Evolutionary conservation across 2,113 vertebrate species (phyloP), one percentile per base, ranked within the genome.

Genomic region (Condylura cristata): DNA sequence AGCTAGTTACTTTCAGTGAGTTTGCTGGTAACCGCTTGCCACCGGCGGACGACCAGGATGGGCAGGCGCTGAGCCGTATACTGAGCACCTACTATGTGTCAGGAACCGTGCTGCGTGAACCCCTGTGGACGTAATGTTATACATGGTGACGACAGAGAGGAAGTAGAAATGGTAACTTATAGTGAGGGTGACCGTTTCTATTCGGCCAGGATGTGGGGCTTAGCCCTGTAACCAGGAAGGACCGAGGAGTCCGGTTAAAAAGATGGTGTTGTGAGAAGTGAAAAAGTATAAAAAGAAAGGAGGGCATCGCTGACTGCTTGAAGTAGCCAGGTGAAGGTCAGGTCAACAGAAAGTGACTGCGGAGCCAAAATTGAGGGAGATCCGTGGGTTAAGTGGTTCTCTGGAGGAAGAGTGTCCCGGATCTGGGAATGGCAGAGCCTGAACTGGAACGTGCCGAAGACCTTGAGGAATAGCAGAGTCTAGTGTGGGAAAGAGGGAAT

Each of bases 121-220:
- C 37, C 41, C 61, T 32, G 46, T 78, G 61, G 48, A 53, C 72
- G 28, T 44, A 34, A n/a, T 32, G 72, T 85, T 41, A 10, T 71
- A 8, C 28, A 20, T 28, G 28, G 6, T n/a, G 81, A 82, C 6
- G 63, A 71, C 46, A 93, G 41, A 74, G 16, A 65, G 66, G 71
- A 93, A 86, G 34, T 71, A 78, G 79, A 93, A 75, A 56, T 44
- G 34, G 41, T 60, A 63, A n/a, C 58, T 92, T 75, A 44, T n/a
- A 10, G 17, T 81, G 58, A 74, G 17, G 16, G 34, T 80, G 58
- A 65, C 26, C 41, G 41, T 0, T 4, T 24, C 53, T 56, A 5
- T 56, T 56, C 6, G 53, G 20, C 53, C 32, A 10, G n/a, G 56
- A 86, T 46, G 12, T 82, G 37, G 32, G 9, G 39, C 56, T 48